Conservation (phyloP, 2,113 vertebrate species). For the Prietella phreatophila region DNA sequence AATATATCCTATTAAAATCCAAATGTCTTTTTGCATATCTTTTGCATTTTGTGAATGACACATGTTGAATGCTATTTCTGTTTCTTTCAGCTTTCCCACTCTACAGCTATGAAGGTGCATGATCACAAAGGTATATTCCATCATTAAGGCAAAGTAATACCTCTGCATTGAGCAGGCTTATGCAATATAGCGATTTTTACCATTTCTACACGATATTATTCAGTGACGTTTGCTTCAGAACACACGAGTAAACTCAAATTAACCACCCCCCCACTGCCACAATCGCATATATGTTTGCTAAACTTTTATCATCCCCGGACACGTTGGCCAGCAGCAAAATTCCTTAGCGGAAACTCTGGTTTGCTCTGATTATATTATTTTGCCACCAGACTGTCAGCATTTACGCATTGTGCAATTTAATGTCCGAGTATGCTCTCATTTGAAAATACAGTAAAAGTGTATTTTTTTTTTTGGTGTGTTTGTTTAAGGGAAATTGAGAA, state of each 20-base stretch:
- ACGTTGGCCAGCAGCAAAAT: too few species aligned
- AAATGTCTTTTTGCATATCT: neutral
- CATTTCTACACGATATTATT: neutral
- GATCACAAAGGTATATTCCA: constrained; percentile 79
- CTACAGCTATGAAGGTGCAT: constrained; percentile 81
- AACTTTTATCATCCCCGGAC: too few species aligned
- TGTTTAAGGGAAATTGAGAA: neutral
- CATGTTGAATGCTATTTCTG: constrained; percentile 33
- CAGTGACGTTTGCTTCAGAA: neutral
- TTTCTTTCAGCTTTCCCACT: constrained; percentile 80
- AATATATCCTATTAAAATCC: neutral
- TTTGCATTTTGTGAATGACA: neutral
- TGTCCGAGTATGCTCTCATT: too few species aligned
- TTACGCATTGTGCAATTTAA: too few species aligned
- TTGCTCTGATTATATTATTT: too few species aligned
- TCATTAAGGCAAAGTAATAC: neutral
- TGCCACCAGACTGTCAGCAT: too few species aligned
- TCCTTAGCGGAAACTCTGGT: too few species aligned
- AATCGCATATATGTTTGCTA: too few species aligned
- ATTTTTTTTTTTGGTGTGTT: neutral
- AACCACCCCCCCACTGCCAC: too few species aligned
- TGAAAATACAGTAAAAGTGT: neutral
- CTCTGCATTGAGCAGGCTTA: neutral
- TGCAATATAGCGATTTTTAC: neutral
- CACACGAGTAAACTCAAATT: too few species aligned